phyloP scores from a whole-genome alignment of 2,888 invertebrate species.

The Apantesis nais region DNA sequence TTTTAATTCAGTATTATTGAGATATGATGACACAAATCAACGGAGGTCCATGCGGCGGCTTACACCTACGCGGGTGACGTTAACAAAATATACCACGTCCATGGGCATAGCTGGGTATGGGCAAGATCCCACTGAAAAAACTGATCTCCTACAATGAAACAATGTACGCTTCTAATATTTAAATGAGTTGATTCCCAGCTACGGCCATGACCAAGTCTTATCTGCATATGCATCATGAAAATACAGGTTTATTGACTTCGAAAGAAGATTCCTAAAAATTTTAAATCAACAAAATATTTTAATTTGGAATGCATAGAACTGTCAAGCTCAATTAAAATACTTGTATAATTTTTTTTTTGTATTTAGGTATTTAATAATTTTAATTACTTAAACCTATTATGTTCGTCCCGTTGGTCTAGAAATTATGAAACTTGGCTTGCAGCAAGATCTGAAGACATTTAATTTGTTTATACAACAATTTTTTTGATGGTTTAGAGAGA shows the following conservation, averaged over 20 bases:
- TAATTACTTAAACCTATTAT: too few species aligned
- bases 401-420: too few species aligned
- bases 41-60: conserved; percentile 60
- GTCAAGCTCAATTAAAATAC: too few species aligned
- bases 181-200: neutral
- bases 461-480: too few species aligned
- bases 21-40: conserved; percentile 69
- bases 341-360: too few species aligned
- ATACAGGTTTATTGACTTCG: conserved; percentile 23
- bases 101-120: neutral
- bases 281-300: too few species aligned
- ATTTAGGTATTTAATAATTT: too few species aligned
- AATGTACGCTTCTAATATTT: neutral
- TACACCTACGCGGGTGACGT: conserved; percentile 44
- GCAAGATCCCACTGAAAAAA: neutral
- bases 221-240: conserved; percentile 36
- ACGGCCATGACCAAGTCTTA: neutral
- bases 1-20: conserved; percentile 70
- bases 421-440: too few species aligned
- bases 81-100: conserved; percentile 35
- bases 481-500: too few species aligned
- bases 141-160: neutral
- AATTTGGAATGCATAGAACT: too few species aligned
- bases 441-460: too few species aligned
- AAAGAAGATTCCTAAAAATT: neutral